phyloP scores from a whole-genome alignment of 2,113 vertebrate genomes.

The Cyphomyrus plagiostoma region DNA sequence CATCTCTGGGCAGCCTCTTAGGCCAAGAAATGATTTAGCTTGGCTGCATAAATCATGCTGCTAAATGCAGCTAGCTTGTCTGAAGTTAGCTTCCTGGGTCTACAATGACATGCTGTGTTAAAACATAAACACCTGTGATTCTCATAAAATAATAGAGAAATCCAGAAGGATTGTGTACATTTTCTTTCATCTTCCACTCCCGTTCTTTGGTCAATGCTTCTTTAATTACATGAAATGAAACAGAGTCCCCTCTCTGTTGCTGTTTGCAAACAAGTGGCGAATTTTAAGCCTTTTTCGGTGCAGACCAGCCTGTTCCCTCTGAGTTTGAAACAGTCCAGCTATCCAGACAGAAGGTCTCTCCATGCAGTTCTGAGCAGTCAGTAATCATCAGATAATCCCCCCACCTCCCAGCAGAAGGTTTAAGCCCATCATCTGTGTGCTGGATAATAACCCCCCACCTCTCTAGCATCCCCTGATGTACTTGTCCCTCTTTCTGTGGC shows the following conservation, averaged over 20 bases:
- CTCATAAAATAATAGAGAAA: slow-evolving; percentile 18
- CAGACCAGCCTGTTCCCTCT: no score
- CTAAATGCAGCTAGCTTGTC: slow-evolving; percentile 25
- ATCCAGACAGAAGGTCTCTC: background rate
- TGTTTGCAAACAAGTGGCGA: background rate
- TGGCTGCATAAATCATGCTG: slow-evolving; percentile 29
- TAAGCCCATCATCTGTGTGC: slow-evolving; percentile 27
- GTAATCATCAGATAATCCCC: slow-evolving; percentile 25
- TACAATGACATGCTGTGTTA: slow-evolving; percentile 32
- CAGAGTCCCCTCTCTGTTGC: background rate
- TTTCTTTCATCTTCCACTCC: background rate
- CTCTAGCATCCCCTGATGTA: background rate
- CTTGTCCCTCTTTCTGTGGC: background rate
- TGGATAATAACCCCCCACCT: slow-evolving; percentile 36
- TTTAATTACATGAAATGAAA: background rate
- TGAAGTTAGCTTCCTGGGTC: slow-evolving; percentile 34
- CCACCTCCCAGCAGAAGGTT: background rate
- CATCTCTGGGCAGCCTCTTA: background rate
- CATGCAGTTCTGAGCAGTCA: background rate
- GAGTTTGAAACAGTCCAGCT: background rate
- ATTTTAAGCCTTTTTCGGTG: background rate
- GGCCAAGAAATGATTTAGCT: slow-evolving; percentile 35
- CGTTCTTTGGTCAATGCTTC: background rate
- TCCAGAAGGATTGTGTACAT: background rate
- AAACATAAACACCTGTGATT: slow-evolving; percentile 35